phyloP scores from a whole-genome alignment of 1,140 invertebrate genomes.

The Augochlora pura region DNA sequence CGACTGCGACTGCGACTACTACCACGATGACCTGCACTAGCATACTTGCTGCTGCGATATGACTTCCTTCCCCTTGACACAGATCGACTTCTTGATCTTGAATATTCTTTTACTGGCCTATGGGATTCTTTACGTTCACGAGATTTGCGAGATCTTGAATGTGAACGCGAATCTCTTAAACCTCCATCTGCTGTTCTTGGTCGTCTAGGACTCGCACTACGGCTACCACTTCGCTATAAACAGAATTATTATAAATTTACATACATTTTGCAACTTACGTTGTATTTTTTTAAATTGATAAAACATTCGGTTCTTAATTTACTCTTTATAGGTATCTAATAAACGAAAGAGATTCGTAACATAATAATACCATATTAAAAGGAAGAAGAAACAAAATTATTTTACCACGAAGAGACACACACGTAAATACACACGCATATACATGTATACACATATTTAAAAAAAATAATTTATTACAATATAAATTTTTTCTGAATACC shows the following conservation, averaged over 20 bases:
- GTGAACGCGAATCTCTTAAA: constrained; percentile 72
- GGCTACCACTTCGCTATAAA: constrained; percentile 71
- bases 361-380: too few species aligned
- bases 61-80: constrained; percentile 71
- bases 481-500: neutral
- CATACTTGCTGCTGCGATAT: constrained; percentile 73
- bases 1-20: constrained; percentile 79
- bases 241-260: constrained; percentile 5
- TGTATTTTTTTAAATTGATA: neutral
- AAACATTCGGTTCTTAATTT: neutral
- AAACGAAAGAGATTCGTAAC: too few species aligned
- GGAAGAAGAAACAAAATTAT: too few species aligned
- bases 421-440: too few species aligned
- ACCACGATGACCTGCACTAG: constrained; percentile 65
- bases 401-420: neutral
- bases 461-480: neutral
- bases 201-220: constrained; percentile 72
- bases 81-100: constrained; percentile 75
- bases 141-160: constrained; percentile 74
- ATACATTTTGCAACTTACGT: neutral
- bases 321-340: neutral
- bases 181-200: constrained; percentile 66
- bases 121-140: constrained; percentile 71
- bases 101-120: constrained; percentile 74
- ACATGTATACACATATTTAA: neutral